These are phyloP conservation scores for Anthrax anthrax DNA, from an alignment of 2,888 invertebrate species.

Conservation along the genomic window DNA sequence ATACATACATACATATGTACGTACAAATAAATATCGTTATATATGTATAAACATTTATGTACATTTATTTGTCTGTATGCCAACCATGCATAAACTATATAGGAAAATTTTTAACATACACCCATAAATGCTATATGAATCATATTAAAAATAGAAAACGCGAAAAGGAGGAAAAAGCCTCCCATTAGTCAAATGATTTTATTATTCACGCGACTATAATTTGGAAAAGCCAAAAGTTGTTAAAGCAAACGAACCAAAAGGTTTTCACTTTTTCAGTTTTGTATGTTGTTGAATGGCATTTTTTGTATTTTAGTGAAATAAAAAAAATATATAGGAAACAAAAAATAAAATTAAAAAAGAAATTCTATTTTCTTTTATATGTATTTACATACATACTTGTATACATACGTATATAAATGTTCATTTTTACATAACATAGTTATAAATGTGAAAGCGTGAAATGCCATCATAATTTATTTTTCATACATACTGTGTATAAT, in stretches of 20 bases:
- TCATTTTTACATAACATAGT: too few species aligned
- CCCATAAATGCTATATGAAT: not conserved
- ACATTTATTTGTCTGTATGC: too few species aligned
- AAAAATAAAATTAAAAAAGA: too few species aligned
- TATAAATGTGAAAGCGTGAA: not conserved
- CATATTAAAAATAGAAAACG: not conserved
- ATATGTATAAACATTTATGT: too few species aligned
- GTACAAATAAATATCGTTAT: too few species aligned
- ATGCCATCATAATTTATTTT: not conserved
- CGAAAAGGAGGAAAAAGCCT: not conserved
- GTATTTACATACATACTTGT: not conserved
- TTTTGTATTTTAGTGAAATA: not conserved
- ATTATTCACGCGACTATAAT: slow-evolving; percentile 4
- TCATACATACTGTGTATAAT: too few species aligned
- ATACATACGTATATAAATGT: not conserved
- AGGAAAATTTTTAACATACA: too few species aligned
- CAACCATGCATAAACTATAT: too few species aligned
- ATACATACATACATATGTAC: too few species aligned
- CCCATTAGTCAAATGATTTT: slow-evolving; percentile 1
- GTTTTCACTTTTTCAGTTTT: not conserved
- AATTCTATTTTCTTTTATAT: not conserved
- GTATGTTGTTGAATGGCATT: not conserved
- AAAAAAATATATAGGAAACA: too few species aligned
- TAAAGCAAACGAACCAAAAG: slow-evolving; percentile 3
- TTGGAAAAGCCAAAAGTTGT: slow-evolving; percentile 3